A percentile compares a stretch with the other conserved stretches of the same genome.
These are phyloP conservation scores for Bagarius yarrelli DNA, from an alignment of 2,113 vertebrate species.

Conservation along the genomic window DNA sequence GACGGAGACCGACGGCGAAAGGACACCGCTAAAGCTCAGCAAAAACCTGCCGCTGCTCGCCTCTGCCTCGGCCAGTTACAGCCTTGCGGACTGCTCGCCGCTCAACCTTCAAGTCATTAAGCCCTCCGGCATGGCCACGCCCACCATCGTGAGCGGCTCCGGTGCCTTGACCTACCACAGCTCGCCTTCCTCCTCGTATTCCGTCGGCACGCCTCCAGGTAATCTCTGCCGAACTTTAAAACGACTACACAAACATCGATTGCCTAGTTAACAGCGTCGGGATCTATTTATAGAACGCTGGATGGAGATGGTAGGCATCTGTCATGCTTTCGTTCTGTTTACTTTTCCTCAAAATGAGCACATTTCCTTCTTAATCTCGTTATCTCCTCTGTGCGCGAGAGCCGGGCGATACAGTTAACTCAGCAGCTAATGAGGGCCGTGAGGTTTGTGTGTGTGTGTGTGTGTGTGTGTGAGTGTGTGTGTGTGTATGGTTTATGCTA, in stretches of 20 bases:
- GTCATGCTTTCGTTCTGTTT: neutral
- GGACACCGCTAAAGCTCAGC: constrained; percentile 76
- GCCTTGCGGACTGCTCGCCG: constrained; percentile 81
- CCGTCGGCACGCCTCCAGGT: constrained; percentile 85
- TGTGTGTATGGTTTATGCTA: constrained; percentile 19
- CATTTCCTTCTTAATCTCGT: constrained; percentile 33
- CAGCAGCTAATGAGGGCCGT: constrained; percentile 34
- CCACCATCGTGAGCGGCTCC: constrained; percentile 83
- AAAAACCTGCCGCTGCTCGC: constrained; percentile 80
- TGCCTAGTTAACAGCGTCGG: neutral
- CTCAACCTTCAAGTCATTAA: constrained; percentile 92
- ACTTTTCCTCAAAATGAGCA: constrained; percentile 1
- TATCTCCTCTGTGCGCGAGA: constrained; percentile 13
- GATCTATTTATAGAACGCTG: constrained; percentile 31
- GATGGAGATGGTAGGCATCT: constrained; percentile 21
- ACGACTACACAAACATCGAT: neutral
- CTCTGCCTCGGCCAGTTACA: constrained; percentile 71
- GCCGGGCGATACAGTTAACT: constrained; percentile 16
- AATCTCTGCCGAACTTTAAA: constrained; percentile 47
- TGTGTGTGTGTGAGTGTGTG: constrained; percentile 11
- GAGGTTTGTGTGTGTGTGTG: constrained; percentile 13
- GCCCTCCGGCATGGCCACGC: constrained; percentile 72
- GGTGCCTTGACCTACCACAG: constrained; percentile 87
- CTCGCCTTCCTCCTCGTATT: constrained; percentile 83
- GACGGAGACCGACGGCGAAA: constrained; percentile 85